These are phyloP conservation scores for Donacobius atricapilla DNA, from an alignment of 2,113 vertebrate species.

Conservation along the genomic window DNA sequence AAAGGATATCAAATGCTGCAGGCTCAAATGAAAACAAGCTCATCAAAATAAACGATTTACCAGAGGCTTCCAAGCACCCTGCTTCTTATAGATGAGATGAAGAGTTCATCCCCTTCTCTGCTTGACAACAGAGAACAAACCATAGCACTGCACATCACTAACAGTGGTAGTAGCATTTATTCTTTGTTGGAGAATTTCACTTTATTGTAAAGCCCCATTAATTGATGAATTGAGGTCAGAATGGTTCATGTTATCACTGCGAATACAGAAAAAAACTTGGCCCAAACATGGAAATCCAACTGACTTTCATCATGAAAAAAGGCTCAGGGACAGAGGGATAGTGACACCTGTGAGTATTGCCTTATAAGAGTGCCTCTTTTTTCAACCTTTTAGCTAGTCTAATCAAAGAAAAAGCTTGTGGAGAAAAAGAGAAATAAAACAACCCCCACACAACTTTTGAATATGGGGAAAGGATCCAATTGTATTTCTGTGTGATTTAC, in stretches of 20 bases:
- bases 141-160: neutral
- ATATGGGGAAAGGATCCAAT: neutral
- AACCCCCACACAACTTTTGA: neutral
- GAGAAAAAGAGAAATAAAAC: neutral
- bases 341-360: neutral
- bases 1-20: constrained; percentile 14
- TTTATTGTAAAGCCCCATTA: constrained; percentile 33
- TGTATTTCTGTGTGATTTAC: neutral
- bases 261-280: neutral
- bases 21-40: neutral
- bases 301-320: neutral
- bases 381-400: neutral
- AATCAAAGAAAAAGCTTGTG: neutral
- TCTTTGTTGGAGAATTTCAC: constrained; percentile 36
- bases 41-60: constrained; percentile 48
- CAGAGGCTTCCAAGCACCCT: constrained; percentile 16
- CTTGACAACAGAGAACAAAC: constrained; percentile 38
- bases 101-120: constrained; percentile 45
- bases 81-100: constrained; percentile 31
- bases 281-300: constrained; percentile 12
- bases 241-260: neutral
- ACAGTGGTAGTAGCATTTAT: constrained; percentile 4
- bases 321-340: neutral
- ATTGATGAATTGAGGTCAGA: constrained; percentile 35
- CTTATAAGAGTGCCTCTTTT: neutral